These are phyloP conservation scores for Melipona bicolor DNA, from an alignment of 2,888 invertebrate genomes.

Conservation along the genomic window DNA sequence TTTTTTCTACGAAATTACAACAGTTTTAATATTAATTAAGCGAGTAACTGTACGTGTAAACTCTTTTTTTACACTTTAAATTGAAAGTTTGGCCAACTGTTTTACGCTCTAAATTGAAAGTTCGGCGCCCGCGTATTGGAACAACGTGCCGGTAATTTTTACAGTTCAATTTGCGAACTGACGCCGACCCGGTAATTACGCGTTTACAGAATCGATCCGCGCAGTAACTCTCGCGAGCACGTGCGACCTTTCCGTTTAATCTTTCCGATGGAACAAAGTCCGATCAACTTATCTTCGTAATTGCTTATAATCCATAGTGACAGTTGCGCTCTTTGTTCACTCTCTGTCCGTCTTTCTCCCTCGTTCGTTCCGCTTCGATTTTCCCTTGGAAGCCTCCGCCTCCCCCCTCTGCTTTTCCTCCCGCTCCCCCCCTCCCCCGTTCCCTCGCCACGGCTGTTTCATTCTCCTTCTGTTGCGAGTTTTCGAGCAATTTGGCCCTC, in stretches of 20 bases:
- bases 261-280: background rate
- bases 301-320: constrained; percentile 56
- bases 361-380: constrained; percentile 10
- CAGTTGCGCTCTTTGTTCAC: background rate
- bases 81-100: no score
- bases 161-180: background rate
- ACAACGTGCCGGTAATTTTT: background rate
- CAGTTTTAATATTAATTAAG: no score
- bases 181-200: constrained; percentile 11
- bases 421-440: background rate
- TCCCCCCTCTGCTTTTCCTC: background rate
- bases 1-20: no score
- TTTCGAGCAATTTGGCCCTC: constrained; percentile 20
- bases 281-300: constrained; percentile 57
- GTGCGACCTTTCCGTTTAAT: constrained; percentile 16
- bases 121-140: no score
- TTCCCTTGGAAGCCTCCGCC: background rate
- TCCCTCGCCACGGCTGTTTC: background rate
- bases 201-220: constrained; percentile 4
- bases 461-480: constrained; percentile 16
- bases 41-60: no score
- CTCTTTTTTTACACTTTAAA: no score
- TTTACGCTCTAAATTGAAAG: background rate
- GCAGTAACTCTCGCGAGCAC: constrained; percentile 17
- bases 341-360: background rate